Evolutionary conservation across 1,140 invertebrate species (phyloP).

Genomic region (Pinna nobilis): DNA sequence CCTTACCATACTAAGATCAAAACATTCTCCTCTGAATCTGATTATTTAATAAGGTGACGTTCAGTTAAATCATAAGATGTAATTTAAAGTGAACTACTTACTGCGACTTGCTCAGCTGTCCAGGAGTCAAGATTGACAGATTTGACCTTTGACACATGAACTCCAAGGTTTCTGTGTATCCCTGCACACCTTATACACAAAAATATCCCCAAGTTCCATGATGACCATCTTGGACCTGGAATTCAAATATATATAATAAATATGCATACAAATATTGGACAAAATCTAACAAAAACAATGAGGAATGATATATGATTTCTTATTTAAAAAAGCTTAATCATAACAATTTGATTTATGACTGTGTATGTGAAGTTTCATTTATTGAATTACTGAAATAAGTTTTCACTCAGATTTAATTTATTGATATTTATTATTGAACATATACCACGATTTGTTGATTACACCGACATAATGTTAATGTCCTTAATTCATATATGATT

Average conservation of each 20-base stretch:
- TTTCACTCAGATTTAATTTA: too few relatives aligned
- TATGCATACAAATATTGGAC: not conserved
- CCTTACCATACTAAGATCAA: not conserved
- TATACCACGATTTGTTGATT: too few relatives aligned
- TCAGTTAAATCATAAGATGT: not conserved
- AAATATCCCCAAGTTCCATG: constrained; percentile 99
- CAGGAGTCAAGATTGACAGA: constrained; percentile 98
- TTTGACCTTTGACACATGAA: constrained; percentile 98
- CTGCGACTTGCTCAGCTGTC: constrained; percentile 97
- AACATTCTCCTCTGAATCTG: not conserved
- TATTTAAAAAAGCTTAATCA: too few relatives aligned
- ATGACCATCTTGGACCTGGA: constrained; percentile 97
- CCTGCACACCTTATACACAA: constrained; percentile 98
- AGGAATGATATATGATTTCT: not conserved
- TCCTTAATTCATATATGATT: too few relatives aligned
- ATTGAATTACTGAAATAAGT: too few relatives aligned
- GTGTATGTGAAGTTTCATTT: too few relatives aligned
- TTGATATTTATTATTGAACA: too few relatives aligned
- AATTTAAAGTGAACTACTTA: constrained; percentile 46
- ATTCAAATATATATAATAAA: constrained; percentile 12
- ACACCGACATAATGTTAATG: too few relatives aligned
- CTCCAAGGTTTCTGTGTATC: constrained; percentile 97
- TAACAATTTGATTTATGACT: too few relatives aligned
- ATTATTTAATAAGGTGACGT: not conserved
- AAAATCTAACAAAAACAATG: not conserved